A percentile compares a stretch with the other conserved stretches of the same genome.
Conservation (phyloP, 2,888 invertebrate genomes). For the Polyploca ridens region DNA sequence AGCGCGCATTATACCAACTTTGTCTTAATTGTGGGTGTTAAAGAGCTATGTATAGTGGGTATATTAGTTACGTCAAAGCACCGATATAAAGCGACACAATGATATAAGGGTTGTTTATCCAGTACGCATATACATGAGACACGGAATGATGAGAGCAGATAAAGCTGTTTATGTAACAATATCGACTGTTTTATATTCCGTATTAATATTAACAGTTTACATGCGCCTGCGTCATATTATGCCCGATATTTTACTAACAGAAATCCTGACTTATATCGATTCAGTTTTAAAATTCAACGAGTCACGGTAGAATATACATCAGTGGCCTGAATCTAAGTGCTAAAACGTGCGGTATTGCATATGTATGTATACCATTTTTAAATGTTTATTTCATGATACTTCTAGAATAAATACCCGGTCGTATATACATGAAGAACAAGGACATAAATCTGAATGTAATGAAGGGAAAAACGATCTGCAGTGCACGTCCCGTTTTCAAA, state of each 20-base stretch:
- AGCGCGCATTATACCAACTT: conserved; percentile 3
- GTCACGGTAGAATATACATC: conserved; percentile 37
- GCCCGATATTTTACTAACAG: conserved; percentile 64
- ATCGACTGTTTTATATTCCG: conserved; percentile 71
- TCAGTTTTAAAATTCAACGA: conserved; percentile 56
- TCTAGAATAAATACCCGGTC: neutral
- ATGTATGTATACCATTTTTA: conserved; percentile 14
- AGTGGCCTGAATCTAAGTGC: conserved; percentile 10
- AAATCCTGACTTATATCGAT: conserved; percentile 57
- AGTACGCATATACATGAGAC: conserved; percentile 26
- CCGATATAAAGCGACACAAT: neutral
- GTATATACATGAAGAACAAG: neutral
- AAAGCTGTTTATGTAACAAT: conserved; percentile 47
- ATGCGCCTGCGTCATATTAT: conserved; percentile 63
- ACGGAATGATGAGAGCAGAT: conserved; percentile 33
- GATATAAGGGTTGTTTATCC: neutral
- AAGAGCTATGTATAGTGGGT: neutral
- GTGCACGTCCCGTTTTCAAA: neutral
- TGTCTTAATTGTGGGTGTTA: conserved; percentile 1
- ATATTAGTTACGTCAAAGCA: neutral
- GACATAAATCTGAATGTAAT: conserved; percentile 6
- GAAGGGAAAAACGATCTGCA: neutral
- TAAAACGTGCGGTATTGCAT: conserved; percentile 25
- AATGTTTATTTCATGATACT: neutral
- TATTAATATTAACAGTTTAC: conserved; percentile 78